A percentile compares a stretch with the other conserved stretches of the same genome.
phyloP scores from a whole-genome alignment of 2,797 vertebrate species.

The Gallinago solitaria region DNA sequence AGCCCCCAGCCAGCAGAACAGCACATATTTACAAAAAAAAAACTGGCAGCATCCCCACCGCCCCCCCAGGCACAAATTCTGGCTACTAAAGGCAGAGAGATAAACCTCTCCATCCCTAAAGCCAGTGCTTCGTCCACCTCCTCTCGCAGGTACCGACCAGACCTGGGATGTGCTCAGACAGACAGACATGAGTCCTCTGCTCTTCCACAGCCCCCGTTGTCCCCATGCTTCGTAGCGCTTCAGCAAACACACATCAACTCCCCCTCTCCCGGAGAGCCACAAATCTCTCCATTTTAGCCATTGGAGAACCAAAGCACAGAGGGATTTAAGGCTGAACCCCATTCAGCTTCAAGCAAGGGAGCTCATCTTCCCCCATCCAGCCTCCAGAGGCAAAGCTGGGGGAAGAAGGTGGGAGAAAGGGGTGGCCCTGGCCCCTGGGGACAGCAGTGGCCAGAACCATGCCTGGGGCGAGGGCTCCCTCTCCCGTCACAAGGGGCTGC shows the following conservation, averaged over 20 bases:
- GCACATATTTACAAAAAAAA: not conserved
- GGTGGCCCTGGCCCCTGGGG: not conserved
- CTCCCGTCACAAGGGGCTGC: not conserved
- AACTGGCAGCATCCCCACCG: not conserved
- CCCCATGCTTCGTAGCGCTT: not conserved
- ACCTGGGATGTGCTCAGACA: not conserved
- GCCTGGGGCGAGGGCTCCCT: constrained; percentile 23
- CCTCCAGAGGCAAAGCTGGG: not conserved
- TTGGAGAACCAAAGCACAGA: not conserved
- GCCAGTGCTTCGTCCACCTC: not conserved
- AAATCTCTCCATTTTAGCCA: not conserved
- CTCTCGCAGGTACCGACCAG: not conserved
- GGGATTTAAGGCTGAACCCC: not conserved
- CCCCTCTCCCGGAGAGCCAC: not conserved
- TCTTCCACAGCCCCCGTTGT: not conserved
- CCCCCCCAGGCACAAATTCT: rapidly evolving
- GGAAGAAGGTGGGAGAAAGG: not conserved
- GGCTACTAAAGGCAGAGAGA: not conserved
- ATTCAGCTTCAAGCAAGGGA: not conserved
- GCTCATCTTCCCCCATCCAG: rapidly evolving
- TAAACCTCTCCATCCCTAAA: not conserved
- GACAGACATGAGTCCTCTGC: not conserved
- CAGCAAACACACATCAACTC: not conserved
- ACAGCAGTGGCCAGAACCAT: not conserved
- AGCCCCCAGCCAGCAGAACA: not conserved